Conservation (phyloP, 2,888 invertebrate species). For the Leucophora obtusa region DNA sequence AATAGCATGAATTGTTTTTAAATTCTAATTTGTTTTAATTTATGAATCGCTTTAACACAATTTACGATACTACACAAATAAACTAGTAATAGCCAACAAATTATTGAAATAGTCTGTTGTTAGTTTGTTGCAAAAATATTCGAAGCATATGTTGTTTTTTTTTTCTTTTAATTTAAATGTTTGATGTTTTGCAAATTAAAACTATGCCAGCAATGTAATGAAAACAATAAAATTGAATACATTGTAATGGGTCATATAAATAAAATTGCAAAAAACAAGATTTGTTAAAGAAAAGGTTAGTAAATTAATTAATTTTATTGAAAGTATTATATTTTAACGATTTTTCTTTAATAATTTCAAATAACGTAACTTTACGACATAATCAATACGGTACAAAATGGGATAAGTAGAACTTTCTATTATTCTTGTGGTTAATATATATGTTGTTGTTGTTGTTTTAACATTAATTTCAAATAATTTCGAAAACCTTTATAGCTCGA, state of each 20-base stretch:
- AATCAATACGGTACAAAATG: too few species aligned
- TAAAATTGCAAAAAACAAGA: too few species aligned
- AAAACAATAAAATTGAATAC: background rate
- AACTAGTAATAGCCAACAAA: background rate
- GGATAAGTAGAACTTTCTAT: too few species aligned
- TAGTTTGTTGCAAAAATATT: constrained; percentile 20
- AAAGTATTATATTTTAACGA: too few species aligned
- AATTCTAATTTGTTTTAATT: background rate
- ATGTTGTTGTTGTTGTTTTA: too few species aligned
- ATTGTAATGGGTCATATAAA: background rate
- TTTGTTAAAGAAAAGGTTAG: too few species aligned
- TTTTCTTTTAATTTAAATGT: background rate
- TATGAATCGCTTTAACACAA: background rate
- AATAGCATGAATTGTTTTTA: background rate
- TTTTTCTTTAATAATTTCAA: too few species aligned
- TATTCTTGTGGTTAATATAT: too few species aligned
- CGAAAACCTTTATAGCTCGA: too few species aligned
- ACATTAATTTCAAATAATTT: too few species aligned
- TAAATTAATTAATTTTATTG: too few species aligned
- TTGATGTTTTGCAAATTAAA: background rate
- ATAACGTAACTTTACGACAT: too few species aligned
- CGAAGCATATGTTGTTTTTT: constrained; percentile 47
- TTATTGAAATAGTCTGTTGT: background rate
- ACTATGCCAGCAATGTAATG: constrained; percentile 12
- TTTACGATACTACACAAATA: background rate